Percentiles rank a stretch among this genome's conserved stretches.
Conservation (phyloP, 2,888 invertebrate genomes). For the Meganola albula region DNA sequence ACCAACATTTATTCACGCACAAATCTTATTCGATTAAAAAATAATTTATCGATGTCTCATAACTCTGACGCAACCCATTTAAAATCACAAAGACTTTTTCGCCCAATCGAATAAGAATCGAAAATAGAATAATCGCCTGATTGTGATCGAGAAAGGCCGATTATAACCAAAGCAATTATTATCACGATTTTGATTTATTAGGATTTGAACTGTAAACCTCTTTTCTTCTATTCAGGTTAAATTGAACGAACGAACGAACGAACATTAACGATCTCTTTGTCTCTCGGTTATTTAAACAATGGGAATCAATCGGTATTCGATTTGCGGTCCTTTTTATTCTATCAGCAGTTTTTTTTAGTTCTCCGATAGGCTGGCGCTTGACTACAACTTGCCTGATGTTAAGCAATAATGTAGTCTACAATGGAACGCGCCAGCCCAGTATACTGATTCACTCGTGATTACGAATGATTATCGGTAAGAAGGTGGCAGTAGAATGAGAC, state of each 20-base stretch:
- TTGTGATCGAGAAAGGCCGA: slow-evolving; percentile 39
- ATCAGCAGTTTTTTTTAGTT: slow-evolving; percentile 5
- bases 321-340: slow-evolving; percentile 26
- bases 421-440: too few species aligned
- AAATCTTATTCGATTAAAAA: too few species aligned
- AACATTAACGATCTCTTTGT: slow-evolving; percentile 47
- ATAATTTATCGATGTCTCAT: too few species aligned
- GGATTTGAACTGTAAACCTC: slow-evolving; percentile 63
- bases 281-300: slow-evolving; percentile 50
- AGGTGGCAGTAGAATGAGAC: too few species aligned
- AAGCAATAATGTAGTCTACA: too few species aligned
- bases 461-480: too few species aligned
- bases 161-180: slow-evolving; percentile 53
- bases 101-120: slow-evolving; percentile 29
- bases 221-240: slow-evolving; percentile 66
- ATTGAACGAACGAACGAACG: slow-evolving; percentile 66
- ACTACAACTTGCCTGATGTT: too few species aligned
- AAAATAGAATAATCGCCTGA: slow-evolving; percentile 38
- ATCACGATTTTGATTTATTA: slow-evolving; percentile 64
- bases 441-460: too few species aligned
- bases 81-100: slow-evolving; percentile 21
- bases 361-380: too few species aligned
- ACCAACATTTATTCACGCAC: too few species aligned
- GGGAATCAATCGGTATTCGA: slow-evolving; percentile 50
- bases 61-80: slow-evolving; percentile 14